phyloP scores from a whole-genome alignment of 2,113 vertebrate genomes.

The Gobiocypris rarus region DNA sequence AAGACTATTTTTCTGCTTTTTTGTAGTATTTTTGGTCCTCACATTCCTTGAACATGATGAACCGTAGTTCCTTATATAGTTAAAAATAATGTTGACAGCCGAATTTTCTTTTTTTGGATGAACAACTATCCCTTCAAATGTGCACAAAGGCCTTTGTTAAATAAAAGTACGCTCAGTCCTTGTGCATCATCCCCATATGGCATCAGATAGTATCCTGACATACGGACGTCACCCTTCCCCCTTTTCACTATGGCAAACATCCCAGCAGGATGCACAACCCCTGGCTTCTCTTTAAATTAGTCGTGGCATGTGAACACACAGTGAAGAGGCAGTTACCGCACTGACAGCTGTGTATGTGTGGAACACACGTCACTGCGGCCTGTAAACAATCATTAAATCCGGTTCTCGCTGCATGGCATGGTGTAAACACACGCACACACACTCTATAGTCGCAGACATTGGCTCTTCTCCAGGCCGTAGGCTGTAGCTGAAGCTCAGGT shows the following conservation, averaged over 20 bases:
- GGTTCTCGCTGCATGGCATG: neutral
- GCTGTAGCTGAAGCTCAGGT: constrained; percentile 1
- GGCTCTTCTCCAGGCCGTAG: neutral
- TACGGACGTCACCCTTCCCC: constrained; percentile 30
- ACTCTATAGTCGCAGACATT: neutral
- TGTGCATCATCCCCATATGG: constrained; percentile 19
- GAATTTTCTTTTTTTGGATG: neutral
- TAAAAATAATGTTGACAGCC: neutral
- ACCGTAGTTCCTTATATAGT: neutral
- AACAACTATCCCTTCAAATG: neutral
- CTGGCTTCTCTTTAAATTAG: constrained; percentile 31
- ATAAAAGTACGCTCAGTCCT: constrained; percentile 4
- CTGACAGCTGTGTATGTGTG: constrained; percentile 55
- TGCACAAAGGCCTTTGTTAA: constrained; percentile 18
- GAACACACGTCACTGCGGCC: constrained; percentile 27
- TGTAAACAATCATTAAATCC: constrained; percentile 52
- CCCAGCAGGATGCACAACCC: constrained; percentile 39
- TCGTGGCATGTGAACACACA: constrained; percentile 24
- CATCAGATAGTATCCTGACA: constrained; percentile 1
- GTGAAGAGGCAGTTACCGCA: constrained; percentile 37
- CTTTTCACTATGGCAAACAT: constrained; percentile 19
- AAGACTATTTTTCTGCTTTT: neutral
- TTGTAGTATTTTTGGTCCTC: neutral
- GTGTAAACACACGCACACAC: constrained; percentile 40
- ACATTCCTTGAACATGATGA: neutral